phyloP scores from a whole-genome alignment of 2,113 vertebrate genomes.

The Montifringilla adamsi region DNA sequence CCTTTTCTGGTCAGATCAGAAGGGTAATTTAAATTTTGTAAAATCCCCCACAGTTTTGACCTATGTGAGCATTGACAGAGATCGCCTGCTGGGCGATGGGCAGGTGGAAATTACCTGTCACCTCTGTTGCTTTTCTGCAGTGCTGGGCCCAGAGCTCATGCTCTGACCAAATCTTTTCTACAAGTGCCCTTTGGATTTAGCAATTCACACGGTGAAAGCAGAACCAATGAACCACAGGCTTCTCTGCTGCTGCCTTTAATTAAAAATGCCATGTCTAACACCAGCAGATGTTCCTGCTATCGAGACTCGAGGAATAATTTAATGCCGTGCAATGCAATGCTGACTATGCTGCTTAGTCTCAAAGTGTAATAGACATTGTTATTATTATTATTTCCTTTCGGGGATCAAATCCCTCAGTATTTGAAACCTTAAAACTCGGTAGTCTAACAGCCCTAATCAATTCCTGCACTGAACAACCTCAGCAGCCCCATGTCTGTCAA shows the following conservation, averaged over 20 bases:
- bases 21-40: background rate
- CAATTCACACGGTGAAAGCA: background rate
- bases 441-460: background rate
- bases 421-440: background rate
- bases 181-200: constrained; percentile 47
- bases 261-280: constrained; percentile 65
- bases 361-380: background rate
- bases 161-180: background rate
- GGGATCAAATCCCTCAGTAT: background rate
- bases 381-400: background rate
- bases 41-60: background rate
- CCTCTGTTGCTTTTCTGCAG: background rate
- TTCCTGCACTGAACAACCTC: background rate
- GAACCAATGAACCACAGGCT: constrained; percentile 47
- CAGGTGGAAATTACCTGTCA: background rate
- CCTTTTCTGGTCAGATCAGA: background rate
- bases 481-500: background rate
- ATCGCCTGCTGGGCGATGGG: background rate
- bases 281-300: constrained; percentile 54
- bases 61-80: background rate
- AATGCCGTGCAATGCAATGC: background rate
- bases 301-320: background rate
- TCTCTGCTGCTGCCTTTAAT: constrained; percentile 54
- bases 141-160: background rate
- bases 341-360: constrained; percentile 13